Conservation (phyloP, 2,888 invertebrate species). For the Morpho helenor region DNA sequence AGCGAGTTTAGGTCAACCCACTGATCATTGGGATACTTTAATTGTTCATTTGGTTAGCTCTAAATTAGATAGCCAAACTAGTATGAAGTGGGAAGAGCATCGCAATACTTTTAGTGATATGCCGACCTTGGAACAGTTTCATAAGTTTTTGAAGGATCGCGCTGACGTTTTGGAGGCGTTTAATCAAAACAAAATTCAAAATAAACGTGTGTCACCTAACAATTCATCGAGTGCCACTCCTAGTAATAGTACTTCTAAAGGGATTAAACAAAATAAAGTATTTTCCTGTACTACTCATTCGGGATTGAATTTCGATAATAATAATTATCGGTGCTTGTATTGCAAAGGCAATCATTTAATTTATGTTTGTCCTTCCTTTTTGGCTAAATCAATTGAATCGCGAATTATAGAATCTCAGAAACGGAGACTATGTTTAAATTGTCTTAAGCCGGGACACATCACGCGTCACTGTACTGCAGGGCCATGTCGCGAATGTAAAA, state of each 20-base stretch:
- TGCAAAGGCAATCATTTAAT: no score
- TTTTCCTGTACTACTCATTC: not conserved
- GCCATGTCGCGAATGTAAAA: no score
- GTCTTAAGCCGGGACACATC: no score
- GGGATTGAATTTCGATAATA: no score
- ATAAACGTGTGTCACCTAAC: not conserved
- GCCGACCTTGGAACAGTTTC: conserved; percentile 23
- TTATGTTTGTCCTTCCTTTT: not conserved
- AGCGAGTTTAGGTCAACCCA: conserved; percentile 21
- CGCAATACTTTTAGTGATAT: conserved; percentile 1
- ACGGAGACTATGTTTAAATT: no score
- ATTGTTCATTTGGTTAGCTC: conserved; percentile 16
- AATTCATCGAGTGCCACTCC: not conserved
- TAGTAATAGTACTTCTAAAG: not conserved
- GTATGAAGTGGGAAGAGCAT: not conserved
- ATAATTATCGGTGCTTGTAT: no score
- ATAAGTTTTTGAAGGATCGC: conserved; percentile 13
- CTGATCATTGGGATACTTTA: conserved; percentile 23
- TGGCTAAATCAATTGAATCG: not conserved
- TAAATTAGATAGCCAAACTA: conserved; percentile 21
- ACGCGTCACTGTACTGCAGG: no score
- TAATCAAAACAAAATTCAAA: conserved; percentile 1
- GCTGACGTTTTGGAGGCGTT: conserved; percentile 9
- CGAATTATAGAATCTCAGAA: no score
- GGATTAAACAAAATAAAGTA: not conserved